A percentile compares a stretch with the other conserved stretches of the same genome.
Evolutionary conservation across 2,113 vertebrate genomes (phyloP).

Genomic region (Psophia crepitans): DNA sequence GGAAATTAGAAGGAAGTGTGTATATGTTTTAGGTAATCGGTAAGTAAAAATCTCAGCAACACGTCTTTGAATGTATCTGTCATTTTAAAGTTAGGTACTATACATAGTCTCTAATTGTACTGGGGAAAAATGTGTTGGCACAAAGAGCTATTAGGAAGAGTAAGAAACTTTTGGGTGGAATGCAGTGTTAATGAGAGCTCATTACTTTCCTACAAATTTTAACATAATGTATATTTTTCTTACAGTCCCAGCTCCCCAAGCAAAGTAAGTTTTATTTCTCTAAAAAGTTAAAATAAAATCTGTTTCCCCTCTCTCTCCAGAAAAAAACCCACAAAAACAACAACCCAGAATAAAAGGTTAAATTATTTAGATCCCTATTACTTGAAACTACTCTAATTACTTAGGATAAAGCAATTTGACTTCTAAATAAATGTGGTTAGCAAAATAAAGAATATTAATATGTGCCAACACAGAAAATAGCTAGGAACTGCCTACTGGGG

Average conservation of each 20-base stretch:
- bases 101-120: neutral
- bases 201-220: slow-evolving; percentile 31
- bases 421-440: neutral
- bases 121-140: neutral
- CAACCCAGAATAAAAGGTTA: neutral
- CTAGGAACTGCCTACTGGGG: neutral
- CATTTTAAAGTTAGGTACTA: neutral
- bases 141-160: slow-evolving; percentile 9
- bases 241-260: neutral
- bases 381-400: neutral
- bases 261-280: neutral
- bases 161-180: slow-evolving; percentile 23
- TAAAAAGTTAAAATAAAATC: neutral
- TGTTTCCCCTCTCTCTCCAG: neutral
- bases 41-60: neutral
- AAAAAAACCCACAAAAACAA: neutral
- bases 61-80: neutral
- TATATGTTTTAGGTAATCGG: neutral
- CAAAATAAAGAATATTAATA: neutral
- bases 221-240: neutral
- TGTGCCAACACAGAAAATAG: neutral
- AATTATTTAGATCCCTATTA: neutral
- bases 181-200: slow-evolving; percentile 43
- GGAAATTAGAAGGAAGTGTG: neutral
- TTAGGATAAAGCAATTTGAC: neutral